These are phyloP conservation scores for Perca schrenkii DNA, from an alignment of 2,113 vertebrate genomes.

Conservation along the genomic window DNA sequence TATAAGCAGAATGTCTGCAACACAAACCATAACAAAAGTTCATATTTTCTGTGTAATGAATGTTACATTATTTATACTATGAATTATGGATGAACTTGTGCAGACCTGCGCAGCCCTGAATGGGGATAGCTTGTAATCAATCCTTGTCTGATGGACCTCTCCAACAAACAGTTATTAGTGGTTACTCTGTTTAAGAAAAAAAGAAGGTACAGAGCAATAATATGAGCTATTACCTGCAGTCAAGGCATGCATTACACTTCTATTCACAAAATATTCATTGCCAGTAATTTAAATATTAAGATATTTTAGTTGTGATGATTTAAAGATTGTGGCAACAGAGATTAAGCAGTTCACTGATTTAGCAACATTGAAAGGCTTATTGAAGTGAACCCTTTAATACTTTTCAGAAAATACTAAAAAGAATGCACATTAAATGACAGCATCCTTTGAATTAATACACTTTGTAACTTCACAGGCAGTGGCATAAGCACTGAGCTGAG, in stretches of 20 bases:
- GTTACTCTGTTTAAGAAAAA: constrained; percentile 49
- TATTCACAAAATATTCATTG: constrained; percentile 21
- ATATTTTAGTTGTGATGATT: constrained; percentile 57
- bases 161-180: constrained; percentile 77
- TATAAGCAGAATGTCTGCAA: constrained; percentile 76
- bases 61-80: constrained; percentile 86
- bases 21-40: constrained; percentile 80
- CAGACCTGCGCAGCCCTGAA: constrained; percentile 75
- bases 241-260: constrained; percentile 45
- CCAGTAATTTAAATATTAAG: constrained; percentile 47
- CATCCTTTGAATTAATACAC: constrained; percentile 81
- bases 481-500: constrained; percentile 73
- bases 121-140: constrained; percentile 76
- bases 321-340: constrained; percentile 53
- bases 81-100: constrained; percentile 84
- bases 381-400: constrained; percentile 65
- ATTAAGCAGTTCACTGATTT: constrained; percentile 61
- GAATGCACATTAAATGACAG: constrained; percentile 79
- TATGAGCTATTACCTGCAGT: constrained; percentile 42
- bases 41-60: constrained; percentile 86
- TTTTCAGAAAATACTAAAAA: constrained; percentile 68
- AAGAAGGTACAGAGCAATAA: constrained; percentile 25
- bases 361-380: constrained; percentile 55
- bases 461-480: constrained; percentile 78
- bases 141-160: constrained; percentile 76